These are phyloP conservation scores for Heliconius melpomene DNA, from an alignment of 1,140 invertebrate species.

Conservation along the genomic window DNA sequence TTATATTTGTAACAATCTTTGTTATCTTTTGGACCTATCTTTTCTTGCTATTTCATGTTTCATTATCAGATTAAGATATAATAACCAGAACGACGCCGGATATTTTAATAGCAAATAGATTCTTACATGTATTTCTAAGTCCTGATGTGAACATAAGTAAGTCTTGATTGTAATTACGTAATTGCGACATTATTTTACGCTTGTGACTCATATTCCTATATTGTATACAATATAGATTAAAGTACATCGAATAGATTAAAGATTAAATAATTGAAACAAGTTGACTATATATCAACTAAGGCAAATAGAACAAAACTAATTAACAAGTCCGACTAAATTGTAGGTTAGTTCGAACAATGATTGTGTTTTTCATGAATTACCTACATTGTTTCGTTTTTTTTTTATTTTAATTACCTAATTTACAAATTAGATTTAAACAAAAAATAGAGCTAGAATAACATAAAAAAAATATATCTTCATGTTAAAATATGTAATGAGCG, in stretches of 20 bases:
- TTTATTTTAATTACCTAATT: too few relatives aligned
- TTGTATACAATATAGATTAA: background rate
- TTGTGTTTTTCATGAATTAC: background rate
- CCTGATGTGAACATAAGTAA: background rate
- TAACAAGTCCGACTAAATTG: background rate
- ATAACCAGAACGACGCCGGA: background rate
- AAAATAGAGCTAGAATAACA: background rate
- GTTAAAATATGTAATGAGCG: too few relatives aligned
- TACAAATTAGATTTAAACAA: background rate
- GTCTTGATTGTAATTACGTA: background rate
- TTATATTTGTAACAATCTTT: background rate
- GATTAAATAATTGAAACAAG: background rate
- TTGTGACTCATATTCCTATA: slow-evolving; percentile 7
- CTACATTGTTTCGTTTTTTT: background rate
- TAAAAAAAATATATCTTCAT: background rate
- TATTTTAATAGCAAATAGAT: background rate
- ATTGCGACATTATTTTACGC: slow-evolving; percentile 8
- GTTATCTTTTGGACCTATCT: background rate
- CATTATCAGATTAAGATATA: background rate
- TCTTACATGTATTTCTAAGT: background rate
- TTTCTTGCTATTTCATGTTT: background rate
- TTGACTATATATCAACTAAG: background rate
- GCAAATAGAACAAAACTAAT: background rate
- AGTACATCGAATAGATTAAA: background rate
- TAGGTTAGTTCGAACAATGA: background rate